Conservation (phyloP, 2,113 vertebrate species). For the Mystacornis crossleyi region DNA sequence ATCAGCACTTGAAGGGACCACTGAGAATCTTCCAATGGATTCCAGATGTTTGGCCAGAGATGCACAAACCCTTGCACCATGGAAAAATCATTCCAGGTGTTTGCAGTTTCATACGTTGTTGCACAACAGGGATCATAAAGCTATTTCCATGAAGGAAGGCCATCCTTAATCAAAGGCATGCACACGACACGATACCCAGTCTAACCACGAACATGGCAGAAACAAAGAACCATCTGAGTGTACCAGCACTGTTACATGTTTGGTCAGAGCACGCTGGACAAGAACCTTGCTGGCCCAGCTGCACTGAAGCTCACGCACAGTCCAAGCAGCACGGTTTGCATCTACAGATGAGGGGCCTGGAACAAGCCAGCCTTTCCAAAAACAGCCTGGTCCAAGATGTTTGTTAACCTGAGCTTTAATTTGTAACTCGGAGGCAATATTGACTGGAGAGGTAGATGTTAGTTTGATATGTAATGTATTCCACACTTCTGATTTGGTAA, state of each 20-base stretch:
- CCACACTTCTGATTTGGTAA: not conserved
- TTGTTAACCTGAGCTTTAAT: not conserved
- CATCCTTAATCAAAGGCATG: not conserved
- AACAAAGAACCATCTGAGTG: accelerated
- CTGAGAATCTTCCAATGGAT: slow-evolving; percentile 2
- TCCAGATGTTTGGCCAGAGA: slow-evolving; percentile 39
- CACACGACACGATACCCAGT: not conserved
- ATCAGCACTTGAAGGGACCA: slow-evolving; percentile 18
- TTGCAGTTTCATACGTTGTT: slow-evolving; percentile 50
- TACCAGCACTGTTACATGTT: accelerated
- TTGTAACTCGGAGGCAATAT: not conserved
- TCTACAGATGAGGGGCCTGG: not conserved
- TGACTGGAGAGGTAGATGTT: not conserved
- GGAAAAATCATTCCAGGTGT: slow-evolving; percentile 64
- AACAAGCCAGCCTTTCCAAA: not conserved
- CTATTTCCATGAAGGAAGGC: not conserved
- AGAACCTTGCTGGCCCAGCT: not conserved
- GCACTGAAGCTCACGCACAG: not conserved
- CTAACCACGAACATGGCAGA: not conserved
- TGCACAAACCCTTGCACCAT: not conserved
- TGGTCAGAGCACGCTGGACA: not conserved
- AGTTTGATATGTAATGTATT: not conserved
- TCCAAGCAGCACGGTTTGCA: not conserved
- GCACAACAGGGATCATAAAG: slow-evolving; percentile 26
- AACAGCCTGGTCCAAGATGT: not conserved